phyloP scores from a whole-genome alignment of 2,888 invertebrate species.

The Callyntrura guangdongensis region DNA sequence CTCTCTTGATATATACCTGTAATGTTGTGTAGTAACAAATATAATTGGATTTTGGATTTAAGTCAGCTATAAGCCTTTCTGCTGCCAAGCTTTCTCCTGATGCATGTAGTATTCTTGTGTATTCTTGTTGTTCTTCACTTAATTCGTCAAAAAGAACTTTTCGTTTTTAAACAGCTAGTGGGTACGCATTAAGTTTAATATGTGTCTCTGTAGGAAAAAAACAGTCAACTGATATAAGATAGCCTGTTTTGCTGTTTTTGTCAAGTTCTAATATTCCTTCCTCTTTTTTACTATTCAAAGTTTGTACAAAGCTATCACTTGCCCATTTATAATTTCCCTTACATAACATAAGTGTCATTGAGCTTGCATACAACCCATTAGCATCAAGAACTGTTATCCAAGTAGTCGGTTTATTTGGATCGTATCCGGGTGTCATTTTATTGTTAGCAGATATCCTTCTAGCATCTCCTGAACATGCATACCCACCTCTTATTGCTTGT shows the following conservation, averaged over 20 bases:
- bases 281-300: background rate
- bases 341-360: background rate
- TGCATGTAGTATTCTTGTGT: background rate
- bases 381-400: constrained; percentile 25
- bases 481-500: background rate
- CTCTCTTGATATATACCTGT: no score
- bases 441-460: background rate
- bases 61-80: background rate
- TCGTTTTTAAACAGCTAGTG: background rate
- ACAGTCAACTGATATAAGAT: constrained; percentile 31
- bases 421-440: constrained; percentile 6
- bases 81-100: background rate
- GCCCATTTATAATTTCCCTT: background rate
- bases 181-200: constrained; percentile 21
- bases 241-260: background rate
- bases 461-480: background rate
- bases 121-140: background rate
- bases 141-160: background rate
- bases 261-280: background rate
- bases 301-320: background rate
- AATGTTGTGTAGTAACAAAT: constrained; percentile 5
- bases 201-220: background rate
- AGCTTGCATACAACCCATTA: background rate
- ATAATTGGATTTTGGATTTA: background rate
- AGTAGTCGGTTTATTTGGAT: constrained; percentile 18